Evolutionary conservation across 2,888 invertebrate genomes (phyloP), one percentile per base, ranked within the genome.

Genomic region (Drosophila pegasa): DNA sequence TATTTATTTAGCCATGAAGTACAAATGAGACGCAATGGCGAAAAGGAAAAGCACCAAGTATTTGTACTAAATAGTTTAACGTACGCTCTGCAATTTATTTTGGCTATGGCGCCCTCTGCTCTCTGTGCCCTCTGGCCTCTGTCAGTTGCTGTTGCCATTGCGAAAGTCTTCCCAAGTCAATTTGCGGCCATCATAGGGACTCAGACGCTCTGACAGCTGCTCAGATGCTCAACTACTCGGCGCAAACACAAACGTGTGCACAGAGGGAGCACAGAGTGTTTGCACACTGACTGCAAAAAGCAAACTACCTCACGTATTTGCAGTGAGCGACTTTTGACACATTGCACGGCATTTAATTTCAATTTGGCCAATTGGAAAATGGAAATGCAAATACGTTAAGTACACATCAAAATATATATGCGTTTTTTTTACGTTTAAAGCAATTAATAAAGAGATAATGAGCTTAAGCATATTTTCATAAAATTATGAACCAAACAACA

Each of bases 51-150:
- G 50, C 55, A 56, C 45, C 59, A 76, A 86, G 69, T 73, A 72
- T 73, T 80, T 77, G 56, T 64, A 78, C 75, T 80, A 88, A 85
- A 85, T 85, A 87, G 85, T 88, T 88, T 87, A 68, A 76, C 64
- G 65, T 70, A 78, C 58, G 64, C 57, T 50, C 31, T 38, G 55
- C 70, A 83, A 80, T 80, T 63, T 71, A 66, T 84, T 69, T 79
- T 59, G 58, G 67, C 37, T 51, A 47, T 20, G 48, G 37, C 64
- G 43, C 33, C 48, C 37, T 20, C n/a, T 33, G n/a, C 9, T 9
- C 20, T 50, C 5, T 33, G 22, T 47, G 47, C 20, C 14, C 16
- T 12, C 10, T 20, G 18, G 18, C 47, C 12, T 31, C 27, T 31
- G 38, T 12, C 25, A 3, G 6, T 35, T 48, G 52, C 35, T 16